Conservation (phyloP, 2,113 vertebrate species). For the Hipposideros armiger region DNA sequence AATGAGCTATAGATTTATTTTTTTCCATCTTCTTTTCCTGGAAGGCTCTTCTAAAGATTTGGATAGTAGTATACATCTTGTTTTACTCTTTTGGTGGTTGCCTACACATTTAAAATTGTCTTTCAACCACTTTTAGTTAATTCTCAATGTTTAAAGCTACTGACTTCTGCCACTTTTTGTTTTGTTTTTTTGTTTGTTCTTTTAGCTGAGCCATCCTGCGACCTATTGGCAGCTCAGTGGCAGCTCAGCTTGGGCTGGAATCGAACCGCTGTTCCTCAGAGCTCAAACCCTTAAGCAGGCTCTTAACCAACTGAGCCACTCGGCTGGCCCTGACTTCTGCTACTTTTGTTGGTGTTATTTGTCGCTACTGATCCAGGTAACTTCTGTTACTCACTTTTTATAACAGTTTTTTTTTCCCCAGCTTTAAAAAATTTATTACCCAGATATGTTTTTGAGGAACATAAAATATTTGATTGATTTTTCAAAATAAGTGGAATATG, state of each 20-base stretch:
- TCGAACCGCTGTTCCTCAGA: no score
- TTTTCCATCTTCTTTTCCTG: neutral
- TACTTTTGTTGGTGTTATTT: neutral
- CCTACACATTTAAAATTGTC: neutral
- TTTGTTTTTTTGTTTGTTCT: no score
- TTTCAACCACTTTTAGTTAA: conserved; percentile 31
- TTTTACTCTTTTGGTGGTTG: neutral
- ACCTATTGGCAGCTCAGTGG: no score
- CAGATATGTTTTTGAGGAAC: neutral
- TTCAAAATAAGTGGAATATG: neutral
- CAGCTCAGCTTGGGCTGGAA: no score
- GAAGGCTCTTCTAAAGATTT: neutral
- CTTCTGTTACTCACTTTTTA: neutral
- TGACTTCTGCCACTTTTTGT: neutral
- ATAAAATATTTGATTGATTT: neutral
- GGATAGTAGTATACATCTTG: neutral
- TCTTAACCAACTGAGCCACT: no score
- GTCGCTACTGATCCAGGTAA: neutral
- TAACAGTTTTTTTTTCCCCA: neutral
- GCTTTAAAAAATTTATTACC: neutral
- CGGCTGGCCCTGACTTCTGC: neutral
- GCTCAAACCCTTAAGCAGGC: no score
- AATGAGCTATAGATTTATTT: neutral
- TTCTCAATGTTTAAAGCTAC: neutral
- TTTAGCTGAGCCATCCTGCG: no score